phyloP scores from a whole-genome alignment of 2,113 vertebrate genomes.

The Anarhynchus alexandrinus region DNA sequence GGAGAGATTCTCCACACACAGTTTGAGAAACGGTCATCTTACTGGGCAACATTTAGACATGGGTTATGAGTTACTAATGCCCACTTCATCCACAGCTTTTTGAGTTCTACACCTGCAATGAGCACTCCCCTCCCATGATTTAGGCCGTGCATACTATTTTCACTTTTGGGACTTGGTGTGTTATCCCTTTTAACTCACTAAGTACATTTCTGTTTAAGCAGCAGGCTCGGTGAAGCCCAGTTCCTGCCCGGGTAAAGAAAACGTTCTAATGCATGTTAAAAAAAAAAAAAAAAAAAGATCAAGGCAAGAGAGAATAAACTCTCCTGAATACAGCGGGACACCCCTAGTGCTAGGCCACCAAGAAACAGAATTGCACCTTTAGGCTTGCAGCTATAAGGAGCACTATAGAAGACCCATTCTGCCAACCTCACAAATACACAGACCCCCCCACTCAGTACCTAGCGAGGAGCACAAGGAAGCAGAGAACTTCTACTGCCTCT shows the following conservation, averaged over 20 bases:
- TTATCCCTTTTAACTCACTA: not conserved
- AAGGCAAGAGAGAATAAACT: not conserved
- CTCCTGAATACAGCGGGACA: not conserved
- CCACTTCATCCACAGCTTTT: not conserved
- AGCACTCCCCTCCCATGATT: not conserved
- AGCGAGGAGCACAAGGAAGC: not conserved
- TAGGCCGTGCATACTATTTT: not conserved
- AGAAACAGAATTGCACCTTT: not conserved
- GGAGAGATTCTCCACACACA: not conserved
- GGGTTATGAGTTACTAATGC: not conserved
- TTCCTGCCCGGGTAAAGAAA: not conserved
- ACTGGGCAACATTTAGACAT: not conserved
- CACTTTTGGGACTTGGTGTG: not conserved
- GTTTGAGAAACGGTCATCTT: not conserved
- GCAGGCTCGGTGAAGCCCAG: not conserved
- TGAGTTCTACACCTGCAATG: not conserved
- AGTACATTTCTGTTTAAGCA: not conserved
- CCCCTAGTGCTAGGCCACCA: not conserved
- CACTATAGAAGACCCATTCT: not conserved
- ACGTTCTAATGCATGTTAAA: rapidly evolving
- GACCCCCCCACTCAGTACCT: not conserved
- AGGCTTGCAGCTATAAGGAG: not conserved
- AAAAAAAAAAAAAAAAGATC: not conserved
- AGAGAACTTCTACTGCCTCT: not conserved
- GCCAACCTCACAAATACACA: not conserved